Conservation (phyloP, 2,888 invertebrate species). For the Cerastis rubricosa region DNA sequence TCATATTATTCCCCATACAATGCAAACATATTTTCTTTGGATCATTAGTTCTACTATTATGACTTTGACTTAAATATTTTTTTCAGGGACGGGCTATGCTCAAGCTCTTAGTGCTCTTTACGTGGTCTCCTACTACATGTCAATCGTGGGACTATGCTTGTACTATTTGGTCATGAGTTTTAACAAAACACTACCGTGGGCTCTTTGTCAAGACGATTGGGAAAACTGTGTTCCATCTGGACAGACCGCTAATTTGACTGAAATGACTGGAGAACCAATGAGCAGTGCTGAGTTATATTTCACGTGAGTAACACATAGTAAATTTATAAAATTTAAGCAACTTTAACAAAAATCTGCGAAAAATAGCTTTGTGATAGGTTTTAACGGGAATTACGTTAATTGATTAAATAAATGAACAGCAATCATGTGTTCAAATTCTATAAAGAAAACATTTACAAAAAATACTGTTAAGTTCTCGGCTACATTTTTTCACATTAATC, state of each 20-base stretch:
- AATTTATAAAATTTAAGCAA: background rate
- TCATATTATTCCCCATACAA: background rate
- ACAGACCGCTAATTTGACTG: slow-evolving; percentile 69
- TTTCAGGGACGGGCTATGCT: slow-evolving; percentile 93
- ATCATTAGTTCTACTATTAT: background rate
- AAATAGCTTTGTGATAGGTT: too few species aligned
- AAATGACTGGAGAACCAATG: slow-evolving; percentile 69
- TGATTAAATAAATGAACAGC: background rate
- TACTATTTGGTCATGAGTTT: slow-evolving; percentile 94
- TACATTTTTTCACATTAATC: background rate
- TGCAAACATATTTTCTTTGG: background rate
- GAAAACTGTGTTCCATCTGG: slow-evolving; percentile 85
- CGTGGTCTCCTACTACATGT: slow-evolving; percentile 94
- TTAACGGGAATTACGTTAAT: background rate
- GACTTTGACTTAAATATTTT: background rate
- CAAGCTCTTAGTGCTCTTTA: slow-evolving; percentile 92
- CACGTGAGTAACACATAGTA: slow-evolving; percentile 80
- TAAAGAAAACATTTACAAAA: too few species aligned
- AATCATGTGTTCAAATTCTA: background rate
- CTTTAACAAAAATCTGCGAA: background rate
- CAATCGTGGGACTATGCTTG: slow-evolving; percentile 93
- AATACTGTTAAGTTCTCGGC: background rate
- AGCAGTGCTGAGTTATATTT: slow-evolving; percentile 92
- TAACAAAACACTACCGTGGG: slow-evolving; percentile 93
- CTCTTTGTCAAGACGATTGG: slow-evolving; percentile 92